Conservation (phyloP, 2,888 invertebrate species). For the Xylota sylvarum region DNA sequence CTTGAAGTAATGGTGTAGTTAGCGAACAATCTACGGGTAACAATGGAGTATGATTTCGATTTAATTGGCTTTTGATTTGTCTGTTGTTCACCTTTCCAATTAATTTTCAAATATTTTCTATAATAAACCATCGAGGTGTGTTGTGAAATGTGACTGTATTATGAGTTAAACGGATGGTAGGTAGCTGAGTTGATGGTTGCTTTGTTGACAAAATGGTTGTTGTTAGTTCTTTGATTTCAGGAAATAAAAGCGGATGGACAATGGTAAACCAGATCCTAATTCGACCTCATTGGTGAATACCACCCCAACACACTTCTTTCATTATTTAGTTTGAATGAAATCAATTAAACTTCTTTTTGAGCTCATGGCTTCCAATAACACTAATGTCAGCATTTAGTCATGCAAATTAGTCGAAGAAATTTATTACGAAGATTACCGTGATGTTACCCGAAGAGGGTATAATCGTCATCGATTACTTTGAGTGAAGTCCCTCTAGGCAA, state of each 20-base stretch:
- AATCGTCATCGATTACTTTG: not conserved
- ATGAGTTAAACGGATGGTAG: not conserved
- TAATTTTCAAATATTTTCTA: slow-evolving; percentile 46
- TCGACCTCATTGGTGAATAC: no score
- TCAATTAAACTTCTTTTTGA: no score
- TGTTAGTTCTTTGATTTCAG: not conserved
- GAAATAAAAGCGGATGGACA: not conserved
- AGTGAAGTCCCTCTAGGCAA: not conserved
- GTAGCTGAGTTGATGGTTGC: not conserved
- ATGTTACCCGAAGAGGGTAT: not conserved
- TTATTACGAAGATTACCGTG: not conserved
- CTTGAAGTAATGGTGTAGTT: slow-evolving; percentile 36
- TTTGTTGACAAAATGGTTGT: not conserved
- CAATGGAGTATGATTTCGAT: slow-evolving; percentile 65
- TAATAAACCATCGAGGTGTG: slow-evolving; percentile 2
- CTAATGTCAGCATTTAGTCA: not conserved
- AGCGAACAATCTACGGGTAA: slow-evolving; percentile 50
- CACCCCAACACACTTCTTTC: no score
- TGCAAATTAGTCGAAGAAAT: not conserved
- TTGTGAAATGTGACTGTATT: slow-evolving; percentile 44
- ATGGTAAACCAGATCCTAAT: no score
- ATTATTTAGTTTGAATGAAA: no score
- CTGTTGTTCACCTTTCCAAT: slow-evolving; percentile 56
- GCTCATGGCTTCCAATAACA: no score
- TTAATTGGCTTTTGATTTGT: slow-evolving; percentile 72